A percentile compares a stretch with the other conserved stretches of the same genome.
Conservation (phyloP, 1,140 invertebrate species). For the Pseudobourletiella spinata region DNA sequence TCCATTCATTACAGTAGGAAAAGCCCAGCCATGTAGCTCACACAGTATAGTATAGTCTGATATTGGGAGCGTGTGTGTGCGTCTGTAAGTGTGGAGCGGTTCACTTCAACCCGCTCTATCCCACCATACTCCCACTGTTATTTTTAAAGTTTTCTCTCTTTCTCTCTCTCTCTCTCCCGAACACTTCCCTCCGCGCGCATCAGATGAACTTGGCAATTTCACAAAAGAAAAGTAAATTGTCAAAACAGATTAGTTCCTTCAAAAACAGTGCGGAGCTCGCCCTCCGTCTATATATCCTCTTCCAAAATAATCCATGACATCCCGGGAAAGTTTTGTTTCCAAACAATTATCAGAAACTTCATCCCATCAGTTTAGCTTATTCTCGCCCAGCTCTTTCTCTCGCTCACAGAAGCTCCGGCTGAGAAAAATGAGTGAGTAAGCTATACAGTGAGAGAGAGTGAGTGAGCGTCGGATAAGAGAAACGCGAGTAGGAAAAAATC, state of each 20-base stretch:
- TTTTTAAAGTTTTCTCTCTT: conserved; percentile 25
- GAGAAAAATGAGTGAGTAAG: too few species aligned
- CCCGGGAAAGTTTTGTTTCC: conserved; percentile 27
- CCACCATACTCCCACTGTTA: conserved; percentile 14
- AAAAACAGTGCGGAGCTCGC: conserved; percentile 25
- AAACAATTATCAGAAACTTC: conserved; percentile 24
- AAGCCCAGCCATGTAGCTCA: too few species aligned
- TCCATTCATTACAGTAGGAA: conserved; percentile 20
- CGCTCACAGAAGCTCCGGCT: not conserved
- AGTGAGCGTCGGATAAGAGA: too few species aligned
- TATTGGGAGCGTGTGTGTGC: not conserved
- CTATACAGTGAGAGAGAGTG: too few species aligned
- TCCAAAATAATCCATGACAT: conserved; percentile 20
- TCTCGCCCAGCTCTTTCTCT: not conserved
- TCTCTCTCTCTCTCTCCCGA: too few species aligned
- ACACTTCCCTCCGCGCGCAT: not conserved
- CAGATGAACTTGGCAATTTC: conserved; percentile 31
- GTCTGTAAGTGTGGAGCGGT: not conserved
- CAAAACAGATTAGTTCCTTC: conserved; percentile 36
- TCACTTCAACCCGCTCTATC: not conserved
- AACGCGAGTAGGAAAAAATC: too few species aligned
- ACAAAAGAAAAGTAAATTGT: conserved; percentile 34
- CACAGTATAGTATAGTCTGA: conserved; percentile 8
- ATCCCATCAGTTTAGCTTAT: not conserved
- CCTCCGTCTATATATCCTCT: conserved; percentile 7